These are phyloP conservation scores for Zingel zingel DNA, from an alignment of 2,113 vertebrate species.

Conservation along the genomic window DNA sequence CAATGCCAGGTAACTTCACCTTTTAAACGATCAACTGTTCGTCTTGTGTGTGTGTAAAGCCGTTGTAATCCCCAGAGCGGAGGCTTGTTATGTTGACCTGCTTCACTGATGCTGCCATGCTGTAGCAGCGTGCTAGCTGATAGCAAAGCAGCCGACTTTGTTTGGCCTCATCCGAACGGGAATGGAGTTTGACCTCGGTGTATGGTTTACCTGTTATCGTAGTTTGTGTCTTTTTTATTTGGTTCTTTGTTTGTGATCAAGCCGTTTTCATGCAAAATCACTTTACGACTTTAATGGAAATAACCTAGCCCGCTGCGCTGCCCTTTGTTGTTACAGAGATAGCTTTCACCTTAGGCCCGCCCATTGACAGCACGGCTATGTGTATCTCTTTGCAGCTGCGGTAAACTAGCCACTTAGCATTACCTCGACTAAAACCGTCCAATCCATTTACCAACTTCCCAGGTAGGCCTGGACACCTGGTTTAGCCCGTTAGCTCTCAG, in stretches of 20 bases:
- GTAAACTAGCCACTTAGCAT: constrained; percentile 58
- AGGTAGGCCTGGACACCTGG: constrained; percentile 73
- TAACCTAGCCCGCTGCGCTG: neutral
- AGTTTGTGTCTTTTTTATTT: rapidly evolving
- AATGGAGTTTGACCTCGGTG: constrained; percentile 36
- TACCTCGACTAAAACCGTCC: constrained; percentile 42
- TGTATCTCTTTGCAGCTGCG: neutral
- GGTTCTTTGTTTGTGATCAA: rapidly evolving
- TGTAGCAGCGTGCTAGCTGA: constrained; percentile 76
- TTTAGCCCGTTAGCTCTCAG: constrained; percentile 46
- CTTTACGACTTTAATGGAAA: neutral
- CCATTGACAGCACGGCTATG: constrained; percentile 55
- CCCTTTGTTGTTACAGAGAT: constrained; percentile 73
- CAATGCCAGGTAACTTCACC: constrained; percentile 78
- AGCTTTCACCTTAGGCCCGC: constrained; percentile 65
- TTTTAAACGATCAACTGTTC: neutral
- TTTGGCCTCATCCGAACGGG: constrained; percentile 55
- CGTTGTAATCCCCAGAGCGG: constrained; percentile 33
- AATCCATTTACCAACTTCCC: constrained; percentile 42
- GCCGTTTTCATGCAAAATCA: neutral
- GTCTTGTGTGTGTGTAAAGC: neutral
- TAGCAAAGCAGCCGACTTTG: constrained; percentile 63
- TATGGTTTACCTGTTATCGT: rapidly evolving
- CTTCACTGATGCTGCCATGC: constrained; percentile 76
- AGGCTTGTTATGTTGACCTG: constrained; percentile 80